Conservation (phyloP, 2,797 vertebrate species). For the Mormyrus hasselquistii region DNA sequence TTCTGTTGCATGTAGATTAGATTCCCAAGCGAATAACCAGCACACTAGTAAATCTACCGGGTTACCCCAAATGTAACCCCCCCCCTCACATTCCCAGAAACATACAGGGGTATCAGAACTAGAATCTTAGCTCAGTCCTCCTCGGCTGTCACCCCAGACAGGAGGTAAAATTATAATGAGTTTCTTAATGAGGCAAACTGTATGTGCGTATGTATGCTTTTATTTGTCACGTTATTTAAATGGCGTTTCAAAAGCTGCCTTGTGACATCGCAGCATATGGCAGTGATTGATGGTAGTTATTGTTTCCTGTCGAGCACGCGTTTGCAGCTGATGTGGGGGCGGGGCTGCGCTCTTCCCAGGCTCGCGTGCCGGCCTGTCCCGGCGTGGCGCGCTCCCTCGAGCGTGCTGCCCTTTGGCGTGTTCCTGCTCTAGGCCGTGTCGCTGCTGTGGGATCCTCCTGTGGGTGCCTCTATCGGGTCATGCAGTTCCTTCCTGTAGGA, state of each 20-base stretch:
- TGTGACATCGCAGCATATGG: constrained; percentile 6
- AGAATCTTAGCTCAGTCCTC: not conserved
- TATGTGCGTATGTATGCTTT: not conserved
- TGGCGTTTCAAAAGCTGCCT: not conserved
- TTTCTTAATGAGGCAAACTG: not conserved
- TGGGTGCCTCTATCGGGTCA: not conserved
- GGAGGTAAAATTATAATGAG: constrained; percentile 4
- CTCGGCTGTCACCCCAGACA: not conserved
- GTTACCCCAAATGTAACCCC: not conserved
- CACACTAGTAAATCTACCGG: not conserved
- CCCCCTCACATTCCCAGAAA: not conserved
- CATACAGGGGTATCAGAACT: not conserved
- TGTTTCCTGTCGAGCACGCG: constrained; percentile 2
- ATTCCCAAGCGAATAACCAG: not conserved
- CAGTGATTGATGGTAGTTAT: constrained; percentile 4
- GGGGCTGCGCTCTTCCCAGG: not conserved
- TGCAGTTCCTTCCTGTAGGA: not conserved
- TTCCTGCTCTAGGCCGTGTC: not conserved
- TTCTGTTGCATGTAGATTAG: not conserved
- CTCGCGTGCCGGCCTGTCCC: not conserved
- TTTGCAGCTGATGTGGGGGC: not conserved
- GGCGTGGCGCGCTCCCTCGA: not conserved
- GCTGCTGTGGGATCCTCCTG: not conserved
- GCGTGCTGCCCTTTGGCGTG: not conserved
- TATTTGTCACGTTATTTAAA: constrained; percentile 15